Evolutionary conservation across 2,888 invertebrate genomes (phyloP), one percentile per base, ranked within the genome.

Genomic region (Synanthedon andrenaeformis): DNA sequence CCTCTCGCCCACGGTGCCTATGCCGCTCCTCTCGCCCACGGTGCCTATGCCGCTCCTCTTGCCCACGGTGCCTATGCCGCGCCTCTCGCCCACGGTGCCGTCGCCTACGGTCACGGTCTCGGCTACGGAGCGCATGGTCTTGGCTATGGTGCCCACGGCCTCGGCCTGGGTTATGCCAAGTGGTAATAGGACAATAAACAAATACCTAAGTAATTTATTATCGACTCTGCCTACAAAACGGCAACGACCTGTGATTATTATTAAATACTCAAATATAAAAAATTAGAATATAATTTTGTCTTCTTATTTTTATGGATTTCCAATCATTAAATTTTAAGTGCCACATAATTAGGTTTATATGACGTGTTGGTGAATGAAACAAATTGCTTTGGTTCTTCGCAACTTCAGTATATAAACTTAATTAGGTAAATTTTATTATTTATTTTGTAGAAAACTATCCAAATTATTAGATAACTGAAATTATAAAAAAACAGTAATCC

Each of bases 191-290:
- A 45, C n/a, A 45, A 60, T 59, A 41, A 61, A 56, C 56, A 52
- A 52, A 57, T 58, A 62, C 53, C 23, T 23, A 54, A 57, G 57
- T 60, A 67, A 65, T 64, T 64, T 66, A 68, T 54, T 62, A 58
- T 62, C 45, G 60, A 66, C 54, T 58, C 61, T 59, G 64, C 68
- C 64, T 50, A 55, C 52, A 19, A 51, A 19, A 50, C 8, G 45
- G 45, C 35, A 54, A 57, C 62, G 63, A 62, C 45, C 73, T 75
- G 69, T 74, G 72, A 66, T 66, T 52, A 59, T 59, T 59, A 64
- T 58, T 63, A 66, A 60, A 59, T 19, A 53, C 53, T 55, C 45
- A 45, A 12, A 10, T 52, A 13, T n/a, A 28, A 49, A 50, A 50
- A 52, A 13, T n/a, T 17, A 45, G 14, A 45, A 13, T 45, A 45